phyloP scores from a whole-genome alignment of 2,113 vertebrate species.

The Oriolus oriolus region DNA sequence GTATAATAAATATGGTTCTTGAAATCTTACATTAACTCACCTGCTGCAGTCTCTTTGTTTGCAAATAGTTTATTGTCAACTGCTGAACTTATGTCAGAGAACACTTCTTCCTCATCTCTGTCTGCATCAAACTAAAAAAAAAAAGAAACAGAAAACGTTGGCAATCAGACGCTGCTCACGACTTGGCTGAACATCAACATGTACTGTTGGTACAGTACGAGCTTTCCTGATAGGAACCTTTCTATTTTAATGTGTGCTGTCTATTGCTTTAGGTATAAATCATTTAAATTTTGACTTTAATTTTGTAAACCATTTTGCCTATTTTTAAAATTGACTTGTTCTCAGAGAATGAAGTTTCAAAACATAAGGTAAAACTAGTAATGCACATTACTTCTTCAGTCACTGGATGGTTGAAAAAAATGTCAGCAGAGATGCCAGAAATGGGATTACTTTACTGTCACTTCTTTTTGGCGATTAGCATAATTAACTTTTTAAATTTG shows the following conservation, averaged over 20 bases:
- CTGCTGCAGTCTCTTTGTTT: slow-evolving; percentile 81
- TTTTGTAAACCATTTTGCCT: neutral
- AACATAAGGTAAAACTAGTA: neutral
- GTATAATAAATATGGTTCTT: neutral
- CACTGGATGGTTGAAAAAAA: neutral
- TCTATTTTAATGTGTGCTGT: neutral
- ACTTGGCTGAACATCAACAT: neutral
- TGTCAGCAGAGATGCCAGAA: neutral
- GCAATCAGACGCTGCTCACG: neutral
- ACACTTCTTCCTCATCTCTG: slow-evolving; percentile 93
- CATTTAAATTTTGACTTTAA: neutral
- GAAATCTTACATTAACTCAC: slow-evolving; percentile 70
- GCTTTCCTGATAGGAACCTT: neutral
- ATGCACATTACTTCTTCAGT: neutral
- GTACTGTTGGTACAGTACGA: no score
- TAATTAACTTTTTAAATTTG: neutral
- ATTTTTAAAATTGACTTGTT: neutral
- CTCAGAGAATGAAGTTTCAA: neutral
- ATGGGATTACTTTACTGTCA: neutral
- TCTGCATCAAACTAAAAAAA: slow-evolving; percentile 87
- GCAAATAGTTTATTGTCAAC: slow-evolving; percentile 92
- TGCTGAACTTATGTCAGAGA: slow-evolving; percentile 89
- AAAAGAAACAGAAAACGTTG: neutral
- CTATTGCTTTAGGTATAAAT: neutral
- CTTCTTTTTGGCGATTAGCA: neutral